Conservation (phyloP, 53 echinoderm and acorn worm species). For the Echinarachnius parma region DNA sequence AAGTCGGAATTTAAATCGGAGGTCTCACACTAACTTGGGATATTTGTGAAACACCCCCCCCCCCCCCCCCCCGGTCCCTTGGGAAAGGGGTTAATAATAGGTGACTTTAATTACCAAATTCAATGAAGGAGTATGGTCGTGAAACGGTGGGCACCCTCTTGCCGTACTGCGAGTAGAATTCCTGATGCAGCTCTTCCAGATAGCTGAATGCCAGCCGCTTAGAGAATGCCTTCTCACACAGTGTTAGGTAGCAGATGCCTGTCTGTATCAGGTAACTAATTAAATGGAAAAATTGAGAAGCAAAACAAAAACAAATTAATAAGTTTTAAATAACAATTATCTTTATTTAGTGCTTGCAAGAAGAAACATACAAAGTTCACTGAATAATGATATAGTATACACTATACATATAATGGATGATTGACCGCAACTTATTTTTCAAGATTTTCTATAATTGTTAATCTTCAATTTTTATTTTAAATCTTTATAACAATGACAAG, state of each 20-base stretch:
- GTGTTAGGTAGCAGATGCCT: constrained; percentile 80
- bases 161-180: constrained; percentile 90
- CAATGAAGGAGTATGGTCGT: constrained; percentile 93
- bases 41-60: too few species aligned
- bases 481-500: too few species aligned
- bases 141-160: constrained; percentile 78
- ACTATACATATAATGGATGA: too few species aligned
- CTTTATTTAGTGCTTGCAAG: background rate
- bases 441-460: too few species aligned
- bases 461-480: too few species aligned
- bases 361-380: too few species aligned
- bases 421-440: too few species aligned
- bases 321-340: background rate
- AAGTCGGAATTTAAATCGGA: too few species aligned
- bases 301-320: background rate
- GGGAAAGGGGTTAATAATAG: too few species aligned
- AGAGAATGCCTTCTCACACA: constrained; percentile 87
- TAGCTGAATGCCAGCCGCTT: constrained; percentile 83
- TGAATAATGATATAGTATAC: too few species aligned
- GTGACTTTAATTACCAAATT: constrained; percentile 77
- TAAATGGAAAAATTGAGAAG: background rate
- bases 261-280: constrained; percentile 79
- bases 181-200: constrained; percentile 90
- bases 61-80: too few species aligned
- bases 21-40: too few species aligned